A percentile compares a stretch with the other conserved stretches of the same genome.
phyloP scores from a whole-genome alignment of 2,797 vertebrate genomes.

The Mycteria americana region DNA sequence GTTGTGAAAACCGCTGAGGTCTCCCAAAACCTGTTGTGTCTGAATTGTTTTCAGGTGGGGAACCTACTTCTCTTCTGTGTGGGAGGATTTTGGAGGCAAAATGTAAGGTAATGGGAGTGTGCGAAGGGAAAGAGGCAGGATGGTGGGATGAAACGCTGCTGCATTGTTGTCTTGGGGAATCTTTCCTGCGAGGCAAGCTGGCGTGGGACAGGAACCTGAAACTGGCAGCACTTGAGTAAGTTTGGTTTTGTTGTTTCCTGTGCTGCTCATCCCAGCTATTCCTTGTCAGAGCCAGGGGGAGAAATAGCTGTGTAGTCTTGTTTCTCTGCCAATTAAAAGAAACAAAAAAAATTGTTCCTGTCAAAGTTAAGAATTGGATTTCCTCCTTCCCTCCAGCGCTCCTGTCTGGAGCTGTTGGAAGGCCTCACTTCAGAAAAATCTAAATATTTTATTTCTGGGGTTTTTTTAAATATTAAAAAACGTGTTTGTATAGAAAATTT shows the following conservation, averaged over 20 bases:
- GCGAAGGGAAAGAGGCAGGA: background rate
- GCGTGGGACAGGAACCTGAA: background rate
- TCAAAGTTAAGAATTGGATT: constrained; percentile 32
- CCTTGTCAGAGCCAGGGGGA: background rate
- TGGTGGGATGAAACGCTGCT: background rate
- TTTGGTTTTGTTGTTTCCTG: constrained; percentile 21
- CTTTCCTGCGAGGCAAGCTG: background rate
- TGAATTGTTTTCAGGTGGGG: background rate
- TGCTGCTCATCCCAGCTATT: constrained; percentile 5
- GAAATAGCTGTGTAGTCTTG: constrained; percentile 2
- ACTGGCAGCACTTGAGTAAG: background rate
- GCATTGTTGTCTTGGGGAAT: background rate
- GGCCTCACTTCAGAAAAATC: constrained; percentile 18
- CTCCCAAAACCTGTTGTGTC: background rate
- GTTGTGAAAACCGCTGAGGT: background rate
- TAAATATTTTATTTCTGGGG: constrained; percentile 6
- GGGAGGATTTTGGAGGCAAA: background rate
- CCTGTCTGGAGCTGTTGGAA: constrained; percentile 18
- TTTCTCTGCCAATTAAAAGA: constrained; percentile 42
- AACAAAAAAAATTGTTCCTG: background rate
- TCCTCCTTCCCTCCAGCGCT: background rate
- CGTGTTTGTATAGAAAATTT: constrained; percentile 14
- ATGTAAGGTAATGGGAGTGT: background rate
- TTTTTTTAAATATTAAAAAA: background rate
- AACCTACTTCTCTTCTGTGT: background rate